Conservation (phyloP, 2,888 invertebrate genomes). For the Cantharis rustica region DNA sequence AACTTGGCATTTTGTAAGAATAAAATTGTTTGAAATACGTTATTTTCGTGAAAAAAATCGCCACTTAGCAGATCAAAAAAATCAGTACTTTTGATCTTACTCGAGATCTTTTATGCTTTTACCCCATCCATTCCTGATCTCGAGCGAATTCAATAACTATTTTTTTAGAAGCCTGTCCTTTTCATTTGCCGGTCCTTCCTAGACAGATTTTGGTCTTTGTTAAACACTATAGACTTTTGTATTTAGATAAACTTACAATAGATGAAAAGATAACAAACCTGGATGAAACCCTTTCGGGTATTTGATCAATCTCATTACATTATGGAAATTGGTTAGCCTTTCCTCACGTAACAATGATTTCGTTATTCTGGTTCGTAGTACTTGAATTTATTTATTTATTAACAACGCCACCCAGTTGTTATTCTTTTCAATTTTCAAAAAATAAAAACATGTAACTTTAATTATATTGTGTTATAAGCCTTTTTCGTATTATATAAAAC, state of each 20-base stretch:
- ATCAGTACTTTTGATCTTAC: slow-evolving; percentile 15
- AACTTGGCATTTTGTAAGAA: slow-evolving; percentile 17
- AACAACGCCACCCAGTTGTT: not conserved
- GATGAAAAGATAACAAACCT: slow-evolving; percentile 44
- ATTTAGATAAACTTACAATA: slow-evolving; percentile 41
- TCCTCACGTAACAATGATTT: slow-evolving; percentile 17
- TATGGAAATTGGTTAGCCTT: slow-evolving; percentile 48
- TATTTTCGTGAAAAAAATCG: not conserved
- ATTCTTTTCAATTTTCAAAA: not conserved
- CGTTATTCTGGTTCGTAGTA: not conserved
- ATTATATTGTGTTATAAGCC: not conserved
- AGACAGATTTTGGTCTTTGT: slow-evolving; percentile 28
- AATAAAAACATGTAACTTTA: not conserved
- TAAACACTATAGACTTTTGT: slow-evolving; percentile 41
- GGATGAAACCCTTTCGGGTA: slow-evolving; percentile 46
- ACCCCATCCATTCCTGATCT: slow-evolving; percentile 35
- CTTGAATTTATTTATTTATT: not conserved
- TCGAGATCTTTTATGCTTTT: slow-evolving; percentile 23
- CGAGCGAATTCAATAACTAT: slow-evolving; percentile 36
- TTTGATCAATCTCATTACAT: slow-evolving; percentile 51
- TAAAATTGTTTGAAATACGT: not conserved
- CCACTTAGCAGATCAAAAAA: slow-evolving; percentile 6
- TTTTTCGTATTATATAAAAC: not conserved
- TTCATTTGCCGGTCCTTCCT: slow-evolving; percentile 31
- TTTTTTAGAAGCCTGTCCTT: slow-evolving; percentile 35